A percentile compares a stretch with the other conserved stretches of the same genome.
Conservation (phyloP, 2,888 invertebrate species). For the Masnerella sp. region DNA sequence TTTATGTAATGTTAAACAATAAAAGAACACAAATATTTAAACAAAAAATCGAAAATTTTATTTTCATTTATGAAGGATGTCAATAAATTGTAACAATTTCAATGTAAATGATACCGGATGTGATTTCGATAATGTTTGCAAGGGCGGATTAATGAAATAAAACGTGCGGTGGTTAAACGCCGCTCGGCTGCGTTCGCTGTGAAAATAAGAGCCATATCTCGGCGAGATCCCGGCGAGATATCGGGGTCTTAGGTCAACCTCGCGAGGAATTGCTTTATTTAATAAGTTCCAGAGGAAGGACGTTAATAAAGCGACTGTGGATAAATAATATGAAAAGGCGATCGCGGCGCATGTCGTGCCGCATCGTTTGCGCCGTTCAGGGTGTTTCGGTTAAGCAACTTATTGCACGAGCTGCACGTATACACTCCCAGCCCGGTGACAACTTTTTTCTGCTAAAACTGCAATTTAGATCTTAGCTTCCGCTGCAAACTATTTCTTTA, state of each 20-base stretch:
- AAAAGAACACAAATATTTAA: no score
- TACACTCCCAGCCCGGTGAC: conserved; percentile 36
- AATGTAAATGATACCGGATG: conserved; percentile 43
- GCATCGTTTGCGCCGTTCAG: conserved; percentile 44
- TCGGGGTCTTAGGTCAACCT: conserved; percentile 67
- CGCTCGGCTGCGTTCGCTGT: conserved; percentile 53
- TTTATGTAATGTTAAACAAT: no score
- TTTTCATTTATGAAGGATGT: no score
- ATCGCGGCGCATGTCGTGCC: conserved; percentile 54
- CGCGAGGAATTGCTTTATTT: conserved; percentile 75
- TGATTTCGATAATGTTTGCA: conserved; percentile 50
- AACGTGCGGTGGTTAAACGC: conserved; percentile 54
- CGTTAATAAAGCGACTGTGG: conserved; percentile 69
- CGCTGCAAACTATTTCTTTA: background rate
- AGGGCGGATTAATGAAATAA: conserved; percentile 60
- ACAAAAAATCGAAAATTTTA: no score
- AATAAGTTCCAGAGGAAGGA: conserved; percentile 71
- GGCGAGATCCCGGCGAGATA: conserved; percentile 58
- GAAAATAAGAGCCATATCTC: conserved; percentile 61
- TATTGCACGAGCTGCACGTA: conserved; percentile 48
- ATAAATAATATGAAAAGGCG: conserved; percentile 61
- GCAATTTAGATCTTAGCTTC: conserved; percentile 5
- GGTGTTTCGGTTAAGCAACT: conserved; percentile 55
- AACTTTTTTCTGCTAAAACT: conserved; percentile 19
- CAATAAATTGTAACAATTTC: no score